Conservation (phyloP, 2,888 invertebrate species). For the Caenorhabditis sp. region DNA sequence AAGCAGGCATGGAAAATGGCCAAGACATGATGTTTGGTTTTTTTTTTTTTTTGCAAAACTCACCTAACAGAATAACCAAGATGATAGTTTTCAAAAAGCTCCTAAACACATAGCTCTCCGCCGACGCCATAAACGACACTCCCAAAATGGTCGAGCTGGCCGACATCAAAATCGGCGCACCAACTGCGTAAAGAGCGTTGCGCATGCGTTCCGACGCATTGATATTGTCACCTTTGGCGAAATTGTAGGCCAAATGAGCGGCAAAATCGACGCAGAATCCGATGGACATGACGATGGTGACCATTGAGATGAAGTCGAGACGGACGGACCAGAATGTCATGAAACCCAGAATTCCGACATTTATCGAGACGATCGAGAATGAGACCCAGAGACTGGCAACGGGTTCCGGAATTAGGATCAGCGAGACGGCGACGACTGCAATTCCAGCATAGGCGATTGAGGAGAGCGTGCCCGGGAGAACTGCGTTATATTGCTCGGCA, state of each 20-base stretch:
- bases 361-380: conserved; percentile 91
- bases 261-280: conserved; percentile 93
- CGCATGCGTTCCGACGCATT: conserved; percentile 79
- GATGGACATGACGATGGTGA: conserved; percentile 94
- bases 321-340: conserved; percentile 95
- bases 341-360: conserved; percentile 89
- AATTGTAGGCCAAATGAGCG: conserved; percentile 86
- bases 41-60: neutral
- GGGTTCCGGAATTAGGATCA: conserved; percentile 90
- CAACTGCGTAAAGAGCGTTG: conserved; percentile 86
- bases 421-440: conserved; percentile 88
- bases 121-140: conserved; percentile 84
- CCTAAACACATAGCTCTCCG: conserved; percentile 81
- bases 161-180: conserved; percentile 89
- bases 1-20: no score
- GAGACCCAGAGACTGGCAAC: conserved; percentile 90
- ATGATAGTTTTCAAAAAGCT: conserved; percentile 82
- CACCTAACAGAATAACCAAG: conserved; percentile 86
- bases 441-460: conserved; percentile 83
- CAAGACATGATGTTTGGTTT: no score
- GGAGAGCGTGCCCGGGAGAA: conserved; percentile 70
- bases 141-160: conserved; percentile 89
- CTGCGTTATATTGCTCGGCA: conserved; percentile 70
- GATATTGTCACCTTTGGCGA: conserved; percentile 64
- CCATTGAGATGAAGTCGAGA: conserved; percentile 85